Evolutionary conservation across 2,888 invertebrate genomes (phyloP).

Genomic region (Meliscaeva auricollis): DNA sequence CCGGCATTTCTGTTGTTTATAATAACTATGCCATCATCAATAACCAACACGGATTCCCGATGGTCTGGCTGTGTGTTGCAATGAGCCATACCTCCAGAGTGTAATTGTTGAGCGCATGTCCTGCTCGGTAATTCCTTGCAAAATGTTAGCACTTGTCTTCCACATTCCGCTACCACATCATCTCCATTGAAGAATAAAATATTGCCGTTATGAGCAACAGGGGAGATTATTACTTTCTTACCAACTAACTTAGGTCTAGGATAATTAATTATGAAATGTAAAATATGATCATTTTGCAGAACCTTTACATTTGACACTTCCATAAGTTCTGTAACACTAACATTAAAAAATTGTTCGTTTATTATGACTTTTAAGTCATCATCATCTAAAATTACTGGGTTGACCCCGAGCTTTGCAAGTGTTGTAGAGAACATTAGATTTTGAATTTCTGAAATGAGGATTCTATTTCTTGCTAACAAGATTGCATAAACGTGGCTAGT

Average conservation of each 20-base stretch:
- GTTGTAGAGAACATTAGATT: not conserved
- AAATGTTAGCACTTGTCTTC: slow-evolving; percentile 55
- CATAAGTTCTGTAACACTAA: not conserved
- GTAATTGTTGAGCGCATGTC: slow-evolving; percentile 70
- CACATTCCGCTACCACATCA: slow-evolving; percentile 61
- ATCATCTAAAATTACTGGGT: not conserved
- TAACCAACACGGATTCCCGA: slow-evolving; percentile 48
- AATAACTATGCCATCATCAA: slow-evolving; percentile 57
- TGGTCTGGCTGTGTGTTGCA: slow-evolving; percentile 57
- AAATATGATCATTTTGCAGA: not conserved
- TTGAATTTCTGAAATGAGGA: not conserved
- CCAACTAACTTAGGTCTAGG: slow-evolving; percentile 41
- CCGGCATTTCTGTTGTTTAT: slow-evolving; percentile 48
- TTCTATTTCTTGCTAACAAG: not conserved
- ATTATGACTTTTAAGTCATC: slow-evolving; percentile 4
- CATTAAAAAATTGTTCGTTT: slow-evolving; percentile 1
- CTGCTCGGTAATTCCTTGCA: no score
- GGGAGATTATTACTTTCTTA: slow-evolving; percentile 40
- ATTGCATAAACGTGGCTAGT: not conserved
- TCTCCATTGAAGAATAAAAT: slow-evolving; percentile 10
- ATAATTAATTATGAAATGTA: slow-evolving; percentile 47
- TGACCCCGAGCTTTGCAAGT: not conserved
- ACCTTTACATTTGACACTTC: not conserved
- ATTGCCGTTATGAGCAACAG: slow-evolving; percentile 39
- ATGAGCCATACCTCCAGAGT: slow-evolving; percentile 54